Percentiles rank a stretch among this genome's conserved stretches.
Evolutionary conservation across 1,140 invertebrate genomes (phyloP).

Genomic region (Drosophila azteca): DNA sequence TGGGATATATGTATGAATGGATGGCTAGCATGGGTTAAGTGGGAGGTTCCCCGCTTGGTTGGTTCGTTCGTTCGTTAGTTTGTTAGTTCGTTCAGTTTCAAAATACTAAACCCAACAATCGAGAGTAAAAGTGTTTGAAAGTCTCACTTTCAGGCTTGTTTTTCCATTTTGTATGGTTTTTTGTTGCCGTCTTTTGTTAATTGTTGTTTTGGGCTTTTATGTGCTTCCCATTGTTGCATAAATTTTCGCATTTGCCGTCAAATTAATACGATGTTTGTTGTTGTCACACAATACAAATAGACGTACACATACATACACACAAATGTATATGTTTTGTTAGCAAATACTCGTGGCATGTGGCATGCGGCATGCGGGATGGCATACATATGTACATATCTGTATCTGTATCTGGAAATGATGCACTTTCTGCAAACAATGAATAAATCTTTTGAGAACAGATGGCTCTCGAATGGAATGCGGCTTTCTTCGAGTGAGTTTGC

Average conservation of each 20-base stretch:
- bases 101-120: slow-evolving; percentile 29
- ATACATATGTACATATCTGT: too few species aligned
- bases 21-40: not conserved
- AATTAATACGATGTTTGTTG: slow-evolving; percentile 14
- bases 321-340: not conserved
- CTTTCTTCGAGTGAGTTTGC: too few species aligned
- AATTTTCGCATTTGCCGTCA: slow-evolving; percentile 33
- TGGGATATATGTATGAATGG: not conserved
- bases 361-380: too few species aligned
- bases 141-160: slow-evolving; percentile 22
- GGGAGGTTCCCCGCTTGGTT: slow-evolving; percentile 21
- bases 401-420: too few species aligned
- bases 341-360: too few species aligned
- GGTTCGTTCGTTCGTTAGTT: slow-evolving; percentile 17
- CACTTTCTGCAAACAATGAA: too few species aligned
- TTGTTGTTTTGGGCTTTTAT: slow-evolving; percentile 17
- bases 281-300: slow-evolving; percentile 6
- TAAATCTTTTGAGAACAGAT: too few species aligned
- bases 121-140: slow-evolving; percentile 74
- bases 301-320: not conserved
- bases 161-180: slow-evolving; percentile 16
- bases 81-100: slow-evolving; percentile 20
- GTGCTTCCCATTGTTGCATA: slow-evolving; percentile 20
- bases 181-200: slow-evolving; percentile 16
- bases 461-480: too few species aligned